Percentiles rank a stretch among this genome's conserved stretches.
phyloP scores from a whole-genome alignment of 1,140 invertebrate genomes.

The Penaeus indicus region DNA sequence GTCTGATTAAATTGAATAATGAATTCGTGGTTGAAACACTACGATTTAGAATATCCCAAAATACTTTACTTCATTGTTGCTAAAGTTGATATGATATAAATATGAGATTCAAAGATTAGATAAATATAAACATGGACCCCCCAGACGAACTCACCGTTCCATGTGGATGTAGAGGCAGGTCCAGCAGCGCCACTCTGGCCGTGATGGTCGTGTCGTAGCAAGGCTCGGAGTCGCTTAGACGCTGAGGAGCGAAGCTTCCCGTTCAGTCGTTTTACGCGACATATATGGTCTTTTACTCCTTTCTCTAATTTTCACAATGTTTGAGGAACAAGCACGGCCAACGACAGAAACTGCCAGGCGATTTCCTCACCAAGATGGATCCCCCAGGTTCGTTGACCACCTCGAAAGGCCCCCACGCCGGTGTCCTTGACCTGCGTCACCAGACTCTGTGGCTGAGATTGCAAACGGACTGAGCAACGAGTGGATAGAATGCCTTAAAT shows the following conservation, averaged over 20 bases:
- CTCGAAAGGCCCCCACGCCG: constrained; percentile 71
- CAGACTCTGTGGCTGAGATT: constrained; percentile 66
- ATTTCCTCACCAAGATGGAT: constrained; percentile 65
- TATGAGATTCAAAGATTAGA: too few species aligned
- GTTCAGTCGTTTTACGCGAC: too few species aligned
- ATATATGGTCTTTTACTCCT: too few species aligned
- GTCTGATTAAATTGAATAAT: too few species aligned
- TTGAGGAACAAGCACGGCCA: too few species aligned
- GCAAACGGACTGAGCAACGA: constrained; percentile 8
- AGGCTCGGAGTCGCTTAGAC: constrained; percentile 67
- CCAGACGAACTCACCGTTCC: constrained; percentile 43
- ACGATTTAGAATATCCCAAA: too few species aligned
- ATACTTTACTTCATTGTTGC: too few species aligned
- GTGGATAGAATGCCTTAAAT: too few species aligned
- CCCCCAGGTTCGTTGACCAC: constrained; percentile 72
- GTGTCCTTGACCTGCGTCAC: constrained; percentile 69
- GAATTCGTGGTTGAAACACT: too few species aligned
- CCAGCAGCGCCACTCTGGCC: constrained; percentile 69
- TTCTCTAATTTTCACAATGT: too few species aligned
- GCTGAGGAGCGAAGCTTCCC: constrained; percentile 32
- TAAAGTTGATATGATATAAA: too few species aligned
- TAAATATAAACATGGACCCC: background rate
- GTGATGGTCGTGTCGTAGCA: constrained; percentile 70
- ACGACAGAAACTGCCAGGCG: too few species aligned
- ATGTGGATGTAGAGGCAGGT: constrained; percentile 67